Evolutionary conservation across 2,113 vertebrate genomes (phyloP).

Genomic region (Chitala chitala): DNA sequence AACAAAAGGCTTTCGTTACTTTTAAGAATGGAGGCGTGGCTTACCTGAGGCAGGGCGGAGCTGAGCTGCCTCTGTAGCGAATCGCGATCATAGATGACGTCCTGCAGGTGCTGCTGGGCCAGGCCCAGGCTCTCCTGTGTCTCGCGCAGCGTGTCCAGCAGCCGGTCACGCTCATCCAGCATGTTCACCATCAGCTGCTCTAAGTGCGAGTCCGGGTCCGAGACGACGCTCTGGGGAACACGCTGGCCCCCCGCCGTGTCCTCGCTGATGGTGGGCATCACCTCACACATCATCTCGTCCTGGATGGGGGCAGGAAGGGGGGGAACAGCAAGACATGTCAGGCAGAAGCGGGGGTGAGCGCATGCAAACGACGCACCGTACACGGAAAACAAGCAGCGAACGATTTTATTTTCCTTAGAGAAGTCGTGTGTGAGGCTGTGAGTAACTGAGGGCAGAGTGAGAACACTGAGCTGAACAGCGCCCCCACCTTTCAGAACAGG

Average conservation of each 20-base stretch:
- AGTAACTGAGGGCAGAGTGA: too few species aligned
- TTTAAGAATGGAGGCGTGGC: not conserved
- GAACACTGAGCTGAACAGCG: too few species aligned
- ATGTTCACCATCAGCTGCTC: conserved; percentile 99
- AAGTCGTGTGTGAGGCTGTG: too few species aligned
- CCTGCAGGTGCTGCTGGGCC: conserved; percentile 90
- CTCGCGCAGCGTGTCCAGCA: conserved; percentile 92
- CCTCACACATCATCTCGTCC: conserved; percentile 97
- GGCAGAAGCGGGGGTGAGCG: not conserved
- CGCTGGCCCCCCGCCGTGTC: conserved; percentile 96
- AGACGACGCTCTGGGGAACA: conserved; percentile 91
- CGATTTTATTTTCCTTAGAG: too few species aligned
- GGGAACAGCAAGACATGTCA: not conserved
- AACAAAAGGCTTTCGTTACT: not conserved
- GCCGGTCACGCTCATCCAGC: conserved; percentile 94
- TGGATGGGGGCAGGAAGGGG: conserved; percentile 8
- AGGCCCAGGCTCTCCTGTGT: conserved; percentile 95
- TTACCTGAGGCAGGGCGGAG: conserved; percentile 94
- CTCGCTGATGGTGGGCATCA: conserved; percentile 99
- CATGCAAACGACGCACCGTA: too few species aligned
- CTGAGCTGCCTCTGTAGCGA: conserved; percentile 94
- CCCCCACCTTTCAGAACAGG: too few species aligned
- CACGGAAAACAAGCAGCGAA: too few species aligned
- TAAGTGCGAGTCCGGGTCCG: conserved; percentile 96
- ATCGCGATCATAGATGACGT: conserved; percentile 93